These are phyloP conservation scores for Esperia sulphurella DNA, from an alignment of 2,888 invertebrate species.

Conservation along the genomic window DNA sequence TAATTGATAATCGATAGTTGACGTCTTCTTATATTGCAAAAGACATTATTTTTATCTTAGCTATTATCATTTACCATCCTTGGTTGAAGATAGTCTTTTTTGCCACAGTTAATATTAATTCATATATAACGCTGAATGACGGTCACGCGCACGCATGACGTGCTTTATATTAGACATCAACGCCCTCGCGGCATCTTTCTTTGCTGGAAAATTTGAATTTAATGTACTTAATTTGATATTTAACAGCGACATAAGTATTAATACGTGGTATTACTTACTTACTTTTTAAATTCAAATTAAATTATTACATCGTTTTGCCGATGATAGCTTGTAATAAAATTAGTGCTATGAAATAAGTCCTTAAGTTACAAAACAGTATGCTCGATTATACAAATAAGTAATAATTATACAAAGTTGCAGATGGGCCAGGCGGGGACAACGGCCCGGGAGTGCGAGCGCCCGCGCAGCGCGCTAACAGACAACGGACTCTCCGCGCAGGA, in stretches of 20 bases:
- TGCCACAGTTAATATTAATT: conserved; percentile 30
- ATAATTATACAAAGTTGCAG: conserved; percentile 60
- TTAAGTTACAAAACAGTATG: conserved; percentile 16
- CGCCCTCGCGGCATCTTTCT: conserved; percentile 21
- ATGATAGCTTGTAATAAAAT: not conserved
- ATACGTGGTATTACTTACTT: not conserved
- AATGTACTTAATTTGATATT: not conserved
- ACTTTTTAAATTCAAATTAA: not conserved
- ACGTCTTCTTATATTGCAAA: not conserved
- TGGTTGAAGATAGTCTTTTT: conserved; percentile 19
- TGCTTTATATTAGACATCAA: conserved; percentile 48
- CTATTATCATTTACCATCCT: not conserved
- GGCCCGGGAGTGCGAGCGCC: too few relatives aligned
- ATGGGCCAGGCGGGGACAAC: conserved; percentile 7
- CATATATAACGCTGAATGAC: conserved; percentile 33
- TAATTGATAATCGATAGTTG: too few relatives aligned
- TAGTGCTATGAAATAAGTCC: not conserved
- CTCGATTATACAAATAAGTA: conserved; percentile 57
- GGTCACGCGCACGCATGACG: conserved; percentile 30
- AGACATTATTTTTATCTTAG: not conserved
- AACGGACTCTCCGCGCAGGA: conserved; percentile 32
- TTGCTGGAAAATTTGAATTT: not conserved
- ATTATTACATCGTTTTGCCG: not conserved
- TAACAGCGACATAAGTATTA: not conserved
- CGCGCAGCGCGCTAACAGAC: conserved; percentile 27